Evolutionary conservation across 1,140 invertebrate genomes (phyloP).

Genomic region (Neodiprion virginianus): DNA sequence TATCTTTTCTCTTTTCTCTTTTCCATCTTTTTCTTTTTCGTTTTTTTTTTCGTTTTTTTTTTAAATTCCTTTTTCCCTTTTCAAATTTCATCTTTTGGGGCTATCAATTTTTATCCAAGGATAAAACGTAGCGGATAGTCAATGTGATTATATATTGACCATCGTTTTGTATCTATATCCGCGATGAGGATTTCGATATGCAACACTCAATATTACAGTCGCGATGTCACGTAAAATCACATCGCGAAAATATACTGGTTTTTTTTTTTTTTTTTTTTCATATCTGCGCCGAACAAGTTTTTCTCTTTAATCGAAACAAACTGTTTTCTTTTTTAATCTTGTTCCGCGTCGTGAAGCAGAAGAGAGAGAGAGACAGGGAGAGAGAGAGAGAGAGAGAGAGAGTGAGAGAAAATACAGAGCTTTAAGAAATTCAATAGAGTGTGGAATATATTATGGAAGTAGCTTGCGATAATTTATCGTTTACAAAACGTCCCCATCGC

Average conservation of each 20-base stretch:
- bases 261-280: not conserved
- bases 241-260: no score
- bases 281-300: not conserved
- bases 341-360: no score
- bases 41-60: constrained; percentile 12
- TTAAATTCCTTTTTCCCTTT: constrained; percentile 14
- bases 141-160: not conserved
- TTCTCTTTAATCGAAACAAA: not conserved
- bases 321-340: no score
- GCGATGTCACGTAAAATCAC: no score
- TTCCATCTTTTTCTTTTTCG: constrained; percentile 9
- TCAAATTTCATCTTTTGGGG: constrained; percentile 9
- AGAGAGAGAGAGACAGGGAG: no score
- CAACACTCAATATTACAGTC: no score
- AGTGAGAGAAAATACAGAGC: no score
- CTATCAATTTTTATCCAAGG: constrained; percentile 26
- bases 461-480: no score
- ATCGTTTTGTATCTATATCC: not conserved
- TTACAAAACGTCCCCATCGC: not conserved
- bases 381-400: no score
- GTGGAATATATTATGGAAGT: no score
- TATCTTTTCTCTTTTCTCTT: constrained; percentile 9
- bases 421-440: no score
- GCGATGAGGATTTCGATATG: constrained; percentile 15
- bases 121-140: constrained; percentile 27